phyloP scores from a whole-genome alignment of 2,113 vertebrate genomes.

The Glaucomys volans region DNA sequence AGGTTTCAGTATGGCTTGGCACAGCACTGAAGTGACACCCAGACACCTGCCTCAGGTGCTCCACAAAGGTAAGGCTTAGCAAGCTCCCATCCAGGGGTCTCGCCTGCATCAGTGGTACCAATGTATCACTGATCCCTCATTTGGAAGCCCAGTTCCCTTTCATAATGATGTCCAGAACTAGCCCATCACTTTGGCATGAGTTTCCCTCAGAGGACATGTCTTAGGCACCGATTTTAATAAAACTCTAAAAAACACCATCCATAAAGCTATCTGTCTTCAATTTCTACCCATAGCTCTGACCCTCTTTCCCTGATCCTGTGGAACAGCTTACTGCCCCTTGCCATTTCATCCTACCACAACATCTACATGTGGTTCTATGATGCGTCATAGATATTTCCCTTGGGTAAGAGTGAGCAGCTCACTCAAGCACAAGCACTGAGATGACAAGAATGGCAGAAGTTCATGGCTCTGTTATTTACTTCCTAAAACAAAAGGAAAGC shows the following conservation, averaged over 20 bases:
- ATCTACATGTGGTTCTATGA: not conserved
- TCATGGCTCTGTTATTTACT: not conserved
- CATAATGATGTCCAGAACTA: not conserved
- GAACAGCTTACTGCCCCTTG: not conserved
- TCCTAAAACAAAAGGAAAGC: not conserved
- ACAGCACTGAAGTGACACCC: not conserved
- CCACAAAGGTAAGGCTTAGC: not conserved
- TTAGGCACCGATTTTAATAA: not conserved
- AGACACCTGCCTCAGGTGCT: no score
- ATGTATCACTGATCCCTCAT: not conserved
- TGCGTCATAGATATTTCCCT: not conserved
- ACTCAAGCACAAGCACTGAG: not conserved
- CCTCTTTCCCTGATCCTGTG: not conserved
- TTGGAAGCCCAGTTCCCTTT: not conserved
- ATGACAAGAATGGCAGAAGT: not conserved
- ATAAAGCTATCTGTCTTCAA: not conserved
- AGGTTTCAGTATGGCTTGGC: not conserved
- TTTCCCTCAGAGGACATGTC: not conserved
- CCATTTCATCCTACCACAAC: not conserved
- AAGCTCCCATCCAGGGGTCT: not conserved
- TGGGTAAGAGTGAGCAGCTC: not conserved
- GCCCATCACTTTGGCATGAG: not conserved
- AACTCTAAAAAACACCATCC: conserved; percentile 4
- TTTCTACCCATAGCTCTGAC: not conserved
- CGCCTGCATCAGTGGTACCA: not conserved